These are phyloP conservation scores for Labroides dimidiatus DNA, from an alignment of 2,797 vertebrate species.

Conservation along the genomic window DNA sequence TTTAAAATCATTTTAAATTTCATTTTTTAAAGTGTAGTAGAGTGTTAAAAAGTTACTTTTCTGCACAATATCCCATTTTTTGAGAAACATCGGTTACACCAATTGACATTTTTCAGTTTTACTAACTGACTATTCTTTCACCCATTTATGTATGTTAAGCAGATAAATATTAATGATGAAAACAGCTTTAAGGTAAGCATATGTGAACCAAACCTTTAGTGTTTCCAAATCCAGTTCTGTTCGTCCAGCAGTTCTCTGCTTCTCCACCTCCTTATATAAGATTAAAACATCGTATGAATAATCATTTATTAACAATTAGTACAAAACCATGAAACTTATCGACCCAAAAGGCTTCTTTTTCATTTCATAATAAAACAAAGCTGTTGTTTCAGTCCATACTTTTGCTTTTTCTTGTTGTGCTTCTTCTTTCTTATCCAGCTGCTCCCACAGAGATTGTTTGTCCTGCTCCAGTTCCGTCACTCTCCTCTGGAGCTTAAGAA, in stretches of 20 bases:
- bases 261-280: slow-evolving; percentile 83
- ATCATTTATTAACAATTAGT: background rate
- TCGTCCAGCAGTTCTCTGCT: slow-evolving; percentile 87
- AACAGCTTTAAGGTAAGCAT: background rate
- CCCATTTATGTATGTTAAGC: too few species aligned
- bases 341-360: background rate
- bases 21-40: too few species aligned
- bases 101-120: too few species aligned
- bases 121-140: too few species aligned
- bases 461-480: slow-evolving; percentile 94
- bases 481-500: slow-evolving; percentile 94
- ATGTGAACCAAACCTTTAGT: slow-evolving; percentile 88
- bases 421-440: slow-evolving; percentile 91
- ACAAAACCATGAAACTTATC: background rate
- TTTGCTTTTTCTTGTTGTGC: slow-evolving; percentile 86
- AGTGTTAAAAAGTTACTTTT: too few species aligned
- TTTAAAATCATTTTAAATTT: too few species aligned
- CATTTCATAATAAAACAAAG: background rate
- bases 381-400: slow-evolving; percentile 66
- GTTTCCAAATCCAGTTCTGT: slow-evolving; percentile 94
- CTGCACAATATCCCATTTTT: too few species aligned
- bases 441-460: slow-evolving; percentile 90
- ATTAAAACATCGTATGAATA: slow-evolving; percentile 14
- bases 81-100: too few species aligned
- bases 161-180: background rate